phyloP scores from a whole-genome alignment of 2,888 invertebrate species.

The Cryptocephalus moraei region DNA sequence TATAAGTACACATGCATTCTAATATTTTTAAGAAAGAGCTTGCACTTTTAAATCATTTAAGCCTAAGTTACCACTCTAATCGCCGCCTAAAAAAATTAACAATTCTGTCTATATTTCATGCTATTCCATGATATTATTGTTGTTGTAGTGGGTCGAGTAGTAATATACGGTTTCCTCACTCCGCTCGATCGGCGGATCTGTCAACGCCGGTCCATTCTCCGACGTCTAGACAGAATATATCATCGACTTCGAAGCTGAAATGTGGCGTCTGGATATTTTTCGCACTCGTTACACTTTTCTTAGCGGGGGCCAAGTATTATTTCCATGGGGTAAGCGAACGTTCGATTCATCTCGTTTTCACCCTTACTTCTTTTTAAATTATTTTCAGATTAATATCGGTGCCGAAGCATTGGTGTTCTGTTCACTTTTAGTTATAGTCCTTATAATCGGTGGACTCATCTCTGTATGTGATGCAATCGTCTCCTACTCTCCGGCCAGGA shows the following conservation, averaged over 20 bases:
- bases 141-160: conserved; percentile 17
- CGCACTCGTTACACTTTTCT: conserved; percentile 56
- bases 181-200: conserved; percentile 15
- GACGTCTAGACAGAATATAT: conserved; percentile 12
- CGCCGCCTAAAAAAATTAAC: no score
- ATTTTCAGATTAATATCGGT: conserved; percentile 25
- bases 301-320: conserved; percentile 63
- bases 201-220: conserved; percentile 13
- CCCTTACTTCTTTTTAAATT: background rate
- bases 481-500: conserved; percentile 18
- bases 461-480: conserved; percentile 42
- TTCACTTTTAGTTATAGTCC: conserved; percentile 51
- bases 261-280: conserved; percentile 65
- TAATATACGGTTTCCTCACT: conserved; percentile 16
- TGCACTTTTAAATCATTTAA: no score
- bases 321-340: conserved; percentile 38
- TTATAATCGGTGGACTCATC: conserved; percentile 53
- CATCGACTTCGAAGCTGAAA: conserved; percentile 50
- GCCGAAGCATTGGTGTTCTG: conserved; percentile 35
- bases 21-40: no score
- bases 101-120: no score
- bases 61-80: no score
- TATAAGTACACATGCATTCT: no score
- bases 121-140: no score
- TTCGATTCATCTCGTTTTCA: conserved; percentile 9